Base-by-base conservation (phyloP, 2,888 invertebrate species). In the Drosophila phalerata region DNA sequence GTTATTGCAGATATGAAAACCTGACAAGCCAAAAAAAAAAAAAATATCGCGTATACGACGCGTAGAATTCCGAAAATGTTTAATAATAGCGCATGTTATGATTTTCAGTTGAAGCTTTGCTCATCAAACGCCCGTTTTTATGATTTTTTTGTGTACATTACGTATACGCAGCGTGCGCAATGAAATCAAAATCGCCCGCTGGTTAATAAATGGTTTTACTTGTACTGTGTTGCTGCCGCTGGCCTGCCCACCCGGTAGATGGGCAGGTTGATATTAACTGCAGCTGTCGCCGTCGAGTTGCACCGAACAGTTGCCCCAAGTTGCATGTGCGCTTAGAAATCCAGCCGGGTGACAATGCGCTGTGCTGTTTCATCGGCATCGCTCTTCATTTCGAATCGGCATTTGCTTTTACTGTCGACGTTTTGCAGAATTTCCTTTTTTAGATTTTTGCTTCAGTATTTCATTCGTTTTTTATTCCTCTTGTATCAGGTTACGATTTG, bases 311-410 rank as follows among this genome's bases (percentile, higher is more conserved):
- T 60, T 51, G n/a, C 40, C 53, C 32, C 28, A 51, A 49, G 55
- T 22, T 47, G 34, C 37, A 22, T 32, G 57, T 38, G 25, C n/a
- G n/a, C 13, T 34, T 38, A 45, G 56, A 56, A 56, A 64, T 52
- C 15, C 55, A 22, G 49, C 34, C 47, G 49, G 63, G 53, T 48
- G 77, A 60, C 77, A 72, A 58, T 40, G 47, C 58, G n/a, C 28
- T 28, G 55, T 67, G 51, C 57, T 48, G 60, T 62, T 86, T 81
- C 68, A 82, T 68, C 87, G 72, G 51, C 48, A 74, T 67, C 60
- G 60, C 64, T 71, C 76, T 79, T 79, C 62, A 69, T 77, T 77
- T 65, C 28, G 67, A 38, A 42, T 58, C 47, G 15, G 30, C 53
- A 40, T 68, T 75, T 60, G 78, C 52, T 57, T 77, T 69, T 43